Base-by-base conservation (phyloP, 1,140 invertebrate genomes). In the Stegodyphus mimosarum region DNA sequence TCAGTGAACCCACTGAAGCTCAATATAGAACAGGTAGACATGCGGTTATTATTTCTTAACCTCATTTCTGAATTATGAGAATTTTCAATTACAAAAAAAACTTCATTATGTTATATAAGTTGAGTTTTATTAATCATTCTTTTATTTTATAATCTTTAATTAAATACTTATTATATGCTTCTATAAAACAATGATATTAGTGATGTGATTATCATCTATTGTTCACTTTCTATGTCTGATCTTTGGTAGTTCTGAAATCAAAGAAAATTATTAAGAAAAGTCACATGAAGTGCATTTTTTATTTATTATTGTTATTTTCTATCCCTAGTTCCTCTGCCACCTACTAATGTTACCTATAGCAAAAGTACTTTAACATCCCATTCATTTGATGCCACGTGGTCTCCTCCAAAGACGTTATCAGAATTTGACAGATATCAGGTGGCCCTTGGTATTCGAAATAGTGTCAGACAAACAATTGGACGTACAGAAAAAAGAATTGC, bases 401-500 rank as follows among this genome's bases (percentile, higher is more conserved):
- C 95, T 89, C 94, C 95, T 48, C 96, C 96, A 6, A 89, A 89
- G 79, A 81, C 74, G 18, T 85, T 87, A 50, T 89, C 88, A 76
- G 96, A 97, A 90, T 97, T 97, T 90, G 96, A 97, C 90, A 95
- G 96, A 87, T 97, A 97, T 90, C 95, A 97, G 90, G 94, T 96
- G 87, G 94, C 95, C 71, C 92, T 94, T 50, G 93, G 93, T 67
- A 93, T 93, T 75, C 92, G 94, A 33, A 92, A 92, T 88, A 91
- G 92, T 71, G 92, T 93, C 4, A 93, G 93, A 48, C 92, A 95
- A n/a, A 94, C 83, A 52, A 93, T 93, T 69, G 91, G 92, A 69
- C 93, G 93, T 86, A 94, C 95, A 80, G 88, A 89, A 63, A 91
- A 92, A 17, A 93, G 93, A 5, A 91, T 90, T 86, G 94, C 93